These are phyloP conservation scores for Mycteria americana DNA, from an alignment of 2,797 vertebrate genomes.

Conservation along the genomic window DNA sequence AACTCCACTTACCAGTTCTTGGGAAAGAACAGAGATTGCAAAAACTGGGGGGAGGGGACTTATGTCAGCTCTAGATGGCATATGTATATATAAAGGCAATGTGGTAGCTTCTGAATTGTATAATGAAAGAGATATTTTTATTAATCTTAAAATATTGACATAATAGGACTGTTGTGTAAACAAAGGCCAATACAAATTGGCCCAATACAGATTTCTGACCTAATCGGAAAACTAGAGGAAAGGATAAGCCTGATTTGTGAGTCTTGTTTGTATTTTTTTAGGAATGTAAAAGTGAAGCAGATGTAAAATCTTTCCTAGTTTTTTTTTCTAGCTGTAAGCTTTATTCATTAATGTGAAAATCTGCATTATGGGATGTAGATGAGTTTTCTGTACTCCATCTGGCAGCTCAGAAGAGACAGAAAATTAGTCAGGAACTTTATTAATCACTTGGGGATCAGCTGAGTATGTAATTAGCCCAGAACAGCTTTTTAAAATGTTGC, in stretches of 20 bases:
- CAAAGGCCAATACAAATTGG: neutral
- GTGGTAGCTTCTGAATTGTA: neutral
- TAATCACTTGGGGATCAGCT: constrained; percentile 38
- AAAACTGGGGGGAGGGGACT: neutral
- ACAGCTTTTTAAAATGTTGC: constrained; percentile 32
- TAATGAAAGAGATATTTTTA: neutral
- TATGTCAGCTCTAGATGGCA: neutral
- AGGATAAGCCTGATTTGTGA: neutral
- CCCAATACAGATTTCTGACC: neutral
- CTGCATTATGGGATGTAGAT: neutral
- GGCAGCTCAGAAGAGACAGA: constrained; percentile 37
- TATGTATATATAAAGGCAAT: neutral
- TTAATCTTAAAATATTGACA: neutral
- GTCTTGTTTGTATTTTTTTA: neutral
- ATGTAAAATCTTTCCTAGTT: neutral
- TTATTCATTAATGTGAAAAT: constrained; percentile 15
- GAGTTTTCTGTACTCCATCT: constrained; percentile 39
- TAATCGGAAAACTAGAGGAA: neutral
- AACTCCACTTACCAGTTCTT: neutral
- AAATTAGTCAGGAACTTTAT: constrained; percentile 51
- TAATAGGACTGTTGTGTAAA: neutral
- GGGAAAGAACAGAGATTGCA: neutral
- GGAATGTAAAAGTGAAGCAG: neutral
- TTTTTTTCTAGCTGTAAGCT: neutral
- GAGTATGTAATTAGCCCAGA: constrained; percentile 47